Evolutionary conservation across 2,888 invertebrate genomes (phyloP).

Genomic region (Malthinus seriepunctatus): DNA sequence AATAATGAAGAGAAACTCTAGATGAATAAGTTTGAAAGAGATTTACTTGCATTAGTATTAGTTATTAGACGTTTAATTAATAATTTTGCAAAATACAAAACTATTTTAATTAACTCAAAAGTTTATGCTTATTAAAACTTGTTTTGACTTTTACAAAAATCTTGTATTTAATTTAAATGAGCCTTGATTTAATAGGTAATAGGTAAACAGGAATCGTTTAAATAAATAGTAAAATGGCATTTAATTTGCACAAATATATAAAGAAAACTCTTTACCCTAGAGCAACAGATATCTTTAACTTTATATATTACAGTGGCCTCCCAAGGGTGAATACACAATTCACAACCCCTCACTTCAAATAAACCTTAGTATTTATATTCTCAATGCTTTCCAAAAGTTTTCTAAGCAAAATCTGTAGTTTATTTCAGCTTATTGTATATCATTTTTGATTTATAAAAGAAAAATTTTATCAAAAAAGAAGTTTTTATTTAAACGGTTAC

Average conservation of each 20-base stretch:
- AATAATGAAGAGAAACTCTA: no score
- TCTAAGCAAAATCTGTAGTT: slow-evolving; percentile 30
- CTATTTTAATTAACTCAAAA: no score
- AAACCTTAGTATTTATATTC: slow-evolving; percentile 34
- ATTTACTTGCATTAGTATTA: no score
- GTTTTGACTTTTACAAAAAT: no score
- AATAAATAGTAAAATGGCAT: slow-evolving; percentile 2
- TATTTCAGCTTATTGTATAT: slow-evolving; percentile 20
- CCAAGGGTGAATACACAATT: slow-evolving; percentile 31
- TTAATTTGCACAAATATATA: slow-evolving; percentile 19
- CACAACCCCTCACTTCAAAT: slow-evolving; percentile 32
- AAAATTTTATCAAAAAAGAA: background rate
- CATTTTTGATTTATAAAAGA: slow-evolving; percentile 15
- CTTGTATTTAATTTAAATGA: no score
- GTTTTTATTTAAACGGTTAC: no score
- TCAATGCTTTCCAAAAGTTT: slow-evolving; percentile 30
- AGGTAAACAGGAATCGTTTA: no score
- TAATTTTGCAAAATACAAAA: no score
- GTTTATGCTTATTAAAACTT: no score
- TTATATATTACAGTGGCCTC: slow-evolving; percentile 30
- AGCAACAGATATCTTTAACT: slow-evolving; percentile 33
- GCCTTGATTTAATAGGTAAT: no score
- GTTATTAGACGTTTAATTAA: no score
- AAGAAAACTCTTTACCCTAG: slow-evolving; percentile 21
- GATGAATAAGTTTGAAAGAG: no score